These are phyloP conservation scores for Danaus chrysippus DNA, from an alignment of 2,888 invertebrate species.

Conservation along the genomic window DNA sequence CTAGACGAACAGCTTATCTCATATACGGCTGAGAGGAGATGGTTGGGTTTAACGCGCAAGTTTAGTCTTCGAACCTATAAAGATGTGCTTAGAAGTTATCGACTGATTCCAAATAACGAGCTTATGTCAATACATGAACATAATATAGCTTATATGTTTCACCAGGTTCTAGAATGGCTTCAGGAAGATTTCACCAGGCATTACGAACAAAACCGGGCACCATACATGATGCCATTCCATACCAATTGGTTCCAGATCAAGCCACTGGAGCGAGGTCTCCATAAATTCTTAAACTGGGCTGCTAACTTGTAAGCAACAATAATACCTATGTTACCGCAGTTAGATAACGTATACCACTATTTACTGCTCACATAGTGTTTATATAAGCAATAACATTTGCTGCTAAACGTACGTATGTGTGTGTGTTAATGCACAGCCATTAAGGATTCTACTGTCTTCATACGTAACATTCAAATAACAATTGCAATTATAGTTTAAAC, in stretches of 20 bases:
- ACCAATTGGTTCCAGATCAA: constrained; percentile 98
- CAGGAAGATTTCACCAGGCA: constrained; percentile 92
- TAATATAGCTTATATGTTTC: background rate
- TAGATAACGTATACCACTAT: constrained; percentile 7
- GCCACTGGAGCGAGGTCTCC: constrained; percentile 88
- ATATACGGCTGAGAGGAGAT: too few relatives aligned
- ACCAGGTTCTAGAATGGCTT: constrained; percentile 90
- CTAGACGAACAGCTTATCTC: too few relatives aligned
- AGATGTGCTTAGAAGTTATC: too few relatives aligned
- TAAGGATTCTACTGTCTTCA: constrained; percentile 4
- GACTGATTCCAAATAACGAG: too few relatives aligned
- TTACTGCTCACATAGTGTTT: constrained; percentile 5
- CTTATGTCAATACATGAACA: too few relatives aligned
- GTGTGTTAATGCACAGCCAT: constrained; percentile 5
- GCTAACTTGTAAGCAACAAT: constrained; percentile 64
- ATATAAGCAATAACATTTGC: background rate
- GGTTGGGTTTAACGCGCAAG: too few relatives aligned
- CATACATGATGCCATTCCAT: constrained; percentile 97
- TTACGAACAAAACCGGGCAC: constrained; percentile 92
- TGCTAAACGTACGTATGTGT: background rate
- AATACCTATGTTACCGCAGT: constrained; percentile 7
- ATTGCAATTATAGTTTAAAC: background rate
- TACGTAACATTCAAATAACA: constrained; percentile 1
- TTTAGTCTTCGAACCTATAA: too few relatives aligned
- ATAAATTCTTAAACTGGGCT: constrained; percentile 92